These are phyloP conservation scores for Zonitis immaculata DNA, from an alignment of 2,888 invertebrate genomes.

Conservation along the genomic window DNA sequence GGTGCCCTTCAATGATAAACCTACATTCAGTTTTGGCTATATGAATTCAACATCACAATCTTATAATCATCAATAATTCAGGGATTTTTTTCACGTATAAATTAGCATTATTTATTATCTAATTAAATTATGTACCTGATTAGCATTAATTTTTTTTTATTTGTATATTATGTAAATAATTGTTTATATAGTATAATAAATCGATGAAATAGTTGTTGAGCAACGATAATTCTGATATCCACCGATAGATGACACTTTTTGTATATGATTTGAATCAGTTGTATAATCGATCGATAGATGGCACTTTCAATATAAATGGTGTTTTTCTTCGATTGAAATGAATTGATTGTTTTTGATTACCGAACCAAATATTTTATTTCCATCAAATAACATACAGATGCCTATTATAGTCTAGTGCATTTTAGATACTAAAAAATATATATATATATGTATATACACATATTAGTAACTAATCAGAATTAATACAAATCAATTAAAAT, in stretches of 20 bases:
- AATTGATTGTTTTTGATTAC: conserved; percentile 8
- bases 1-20: conserved; percentile 28
- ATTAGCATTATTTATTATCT: not conserved
- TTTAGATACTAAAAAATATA: conserved; percentile 12
- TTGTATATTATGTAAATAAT: not conserved
- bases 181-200: not conserved
- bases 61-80: conserved; percentile 10
- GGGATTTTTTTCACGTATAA: not conserved
- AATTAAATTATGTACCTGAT: conserved; percentile 1
- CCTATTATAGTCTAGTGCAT: conserved; percentile 14
- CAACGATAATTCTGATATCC: not conserved
- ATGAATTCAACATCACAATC: conserved; percentile 14
- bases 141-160: not conserved
- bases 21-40: conserved; percentile 26
- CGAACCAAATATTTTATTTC: conserved; percentile 37
- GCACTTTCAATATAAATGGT: not conserved
- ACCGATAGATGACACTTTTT: not conserved
- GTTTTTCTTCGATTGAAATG: not conserved
- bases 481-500: conserved; percentile 20
- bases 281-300: no score
- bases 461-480: conserved; percentile 20
- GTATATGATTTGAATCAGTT: no score
- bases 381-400: conserved; percentile 29
- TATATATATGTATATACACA: conserved; percentile 15
- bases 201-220: not conserved